These are phyloP conservation scores for Scomberomorus guttatus DNA, from an alignment of 2,797 vertebrate genomes.

Conservation along the genomic window DNA sequence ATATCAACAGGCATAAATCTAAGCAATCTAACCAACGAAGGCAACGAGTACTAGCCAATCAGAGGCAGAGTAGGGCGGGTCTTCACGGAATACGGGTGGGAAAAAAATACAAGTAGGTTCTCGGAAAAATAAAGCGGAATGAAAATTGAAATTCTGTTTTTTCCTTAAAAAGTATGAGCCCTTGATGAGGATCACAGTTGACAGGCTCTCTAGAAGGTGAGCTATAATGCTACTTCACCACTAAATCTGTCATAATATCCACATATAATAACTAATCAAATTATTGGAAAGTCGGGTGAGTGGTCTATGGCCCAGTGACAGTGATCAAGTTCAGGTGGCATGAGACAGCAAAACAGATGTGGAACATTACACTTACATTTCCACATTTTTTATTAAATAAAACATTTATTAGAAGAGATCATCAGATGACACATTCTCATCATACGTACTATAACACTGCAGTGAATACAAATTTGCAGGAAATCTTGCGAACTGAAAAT, in stretches of 20 bases:
- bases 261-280: not conserved
- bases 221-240: too few relatives aligned
- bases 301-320: not conserved
- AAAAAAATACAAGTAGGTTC: too few relatives aligned
- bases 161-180: conserved; percentile 15
- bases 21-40: too few relatives aligned
- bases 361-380: too few relatives aligned
- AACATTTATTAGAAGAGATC: not conserved
- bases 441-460: not conserved
- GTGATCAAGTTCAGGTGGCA: not conserved
- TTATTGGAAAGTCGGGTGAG: not conserved
- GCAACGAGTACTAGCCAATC: too few relatives aligned
- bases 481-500: too few relatives aligned
- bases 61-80: too few relatives aligned
- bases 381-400: not conserved
- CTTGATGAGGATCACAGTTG: not conserved
- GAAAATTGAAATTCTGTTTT: not conserved
- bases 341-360: not conserved
- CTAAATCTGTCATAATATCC: too few relatives aligned
- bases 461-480: not conserved
- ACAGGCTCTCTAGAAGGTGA: too few relatives aligned
- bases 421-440: not conserved
- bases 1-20: too few relatives aligned
- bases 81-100: too few relatives aligned
- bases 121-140: too few relatives aligned